Percentiles rank a stretch among this genome's conserved stretches.
These are phyloP conservation scores for Amphimallon solstitiale DNA, from an alignment of 2,888 invertebrate genomes.

Conservation along the genomic window DNA sequence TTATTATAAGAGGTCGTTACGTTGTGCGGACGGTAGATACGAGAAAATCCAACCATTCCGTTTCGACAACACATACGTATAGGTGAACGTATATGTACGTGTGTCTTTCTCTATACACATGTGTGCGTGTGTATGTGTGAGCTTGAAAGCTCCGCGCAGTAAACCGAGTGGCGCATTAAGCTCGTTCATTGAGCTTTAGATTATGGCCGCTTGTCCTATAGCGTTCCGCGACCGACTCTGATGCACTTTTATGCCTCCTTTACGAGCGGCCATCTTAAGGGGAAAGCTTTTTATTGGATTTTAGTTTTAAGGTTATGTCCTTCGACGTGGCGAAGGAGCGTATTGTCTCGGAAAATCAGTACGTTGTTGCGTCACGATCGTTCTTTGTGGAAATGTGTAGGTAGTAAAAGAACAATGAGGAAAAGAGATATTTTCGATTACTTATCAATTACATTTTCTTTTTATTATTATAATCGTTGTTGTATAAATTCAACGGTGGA, in stretches of 20 bases:
- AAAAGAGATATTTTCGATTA: too few relatives aligned
- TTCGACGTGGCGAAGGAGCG: background rate
- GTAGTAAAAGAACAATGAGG: too few relatives aligned
- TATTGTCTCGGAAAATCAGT: constrained; percentile 20
- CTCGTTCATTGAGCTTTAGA: constrained; percentile 59
- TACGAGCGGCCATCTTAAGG: constrained; percentile 60
- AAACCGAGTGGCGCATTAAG: constrained; percentile 59
- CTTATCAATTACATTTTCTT: too few relatives aligned
- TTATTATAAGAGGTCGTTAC: constrained; percentile 58
- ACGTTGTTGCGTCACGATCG: background rate
- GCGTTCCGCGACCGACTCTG: constrained; percentile 55
- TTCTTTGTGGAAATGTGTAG: too few relatives aligned
- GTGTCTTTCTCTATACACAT: too few relatives aligned
- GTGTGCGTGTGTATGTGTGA: constrained; percentile 15
- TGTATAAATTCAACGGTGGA: too few relatives aligned
- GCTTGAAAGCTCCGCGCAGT: constrained; percentile 54
- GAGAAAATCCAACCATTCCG: constrained; percentile 53
- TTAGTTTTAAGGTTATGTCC: constrained; percentile 35
- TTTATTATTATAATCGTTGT: too few relatives aligned
- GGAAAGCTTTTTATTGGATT: constrained; percentile 47
- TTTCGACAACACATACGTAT: too few relatives aligned
- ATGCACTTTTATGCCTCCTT: constrained; percentile 59
- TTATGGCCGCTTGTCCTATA: constrained; percentile 60
- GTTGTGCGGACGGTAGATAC: constrained; percentile 42
- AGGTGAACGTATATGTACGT: constrained; percentile 1